Base-by-base conservation (phyloP, 2,797 vertebrate species). In the Antrozous pallidus region DNA sequence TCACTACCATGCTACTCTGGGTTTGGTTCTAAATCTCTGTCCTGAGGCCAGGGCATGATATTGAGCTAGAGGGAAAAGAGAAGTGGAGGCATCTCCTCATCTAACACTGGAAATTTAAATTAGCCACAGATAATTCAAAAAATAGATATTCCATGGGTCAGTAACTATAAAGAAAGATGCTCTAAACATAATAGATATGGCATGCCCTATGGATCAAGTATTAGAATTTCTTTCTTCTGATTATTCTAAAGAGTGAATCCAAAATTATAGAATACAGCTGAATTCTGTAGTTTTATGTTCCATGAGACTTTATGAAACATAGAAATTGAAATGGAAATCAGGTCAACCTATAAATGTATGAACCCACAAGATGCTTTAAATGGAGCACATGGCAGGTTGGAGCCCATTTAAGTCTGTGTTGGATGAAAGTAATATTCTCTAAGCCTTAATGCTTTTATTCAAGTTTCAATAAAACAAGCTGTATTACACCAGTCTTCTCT, bases 291-390 rank as follows among this genome's bases (percentile, higher is more conserved):
- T 47, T 92, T 86, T 70, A 33, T 1, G 4, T 61, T 70, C 22
- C 31, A 22, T 1, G 45, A 47, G 49, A 51, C 33, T 91, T 74
- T 90, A 61, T 74, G 61, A 81, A 70, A 54, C 33, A 75, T 0
- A 90, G 49, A 96, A 94, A 94, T 26, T 65, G 22, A 77, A 89
- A 74, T 75, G 38, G 24, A 97, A 97, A 96, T 82, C 56, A 70
- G 42, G 9, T 45, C 49, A 87, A 7, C 8, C 78, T 51, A 31
- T 16, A 80, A 14, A 78, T 93, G 8, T 8, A 36, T 20, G 82
- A 91, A 89, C 33, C 65, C 36, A 70, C 22, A 96, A 82, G 36
- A 58, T 47, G 20, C 9, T 82, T 82, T 61, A 71, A 38, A n/a
- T 56, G 17, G 5, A 82, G 7, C 80, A 4, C 22, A 69, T 3